Evolutionary conservation across 2,888 invertebrate species (phyloP), one percentile per base, ranked within the genome.

Genomic region (Aromia moschata): DNA sequence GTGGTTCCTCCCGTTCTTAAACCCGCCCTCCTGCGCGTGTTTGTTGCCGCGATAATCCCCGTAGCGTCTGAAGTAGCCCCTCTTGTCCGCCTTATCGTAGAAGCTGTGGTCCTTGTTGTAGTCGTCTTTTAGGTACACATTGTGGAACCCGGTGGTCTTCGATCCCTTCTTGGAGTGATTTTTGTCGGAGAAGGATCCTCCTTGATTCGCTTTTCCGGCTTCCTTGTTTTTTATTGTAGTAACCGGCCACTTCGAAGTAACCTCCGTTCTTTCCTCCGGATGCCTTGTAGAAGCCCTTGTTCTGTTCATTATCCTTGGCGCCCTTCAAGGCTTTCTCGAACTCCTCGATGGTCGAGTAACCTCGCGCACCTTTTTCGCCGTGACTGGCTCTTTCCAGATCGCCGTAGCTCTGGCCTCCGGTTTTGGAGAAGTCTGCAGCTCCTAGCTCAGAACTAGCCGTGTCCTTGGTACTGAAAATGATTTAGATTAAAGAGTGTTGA

Each of bases 61-160:
- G 18, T 61, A 55, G 72, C 89, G 88, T 60, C 86, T 84, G 74
- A 85, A 87, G 73, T 87, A 84, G 0, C 89, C 90, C 45, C 84
- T 85, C 49, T 86, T 84, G 73, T 90, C 87, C 17, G 86, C 85
- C 45, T 89, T 88, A 71, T 91, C 91, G 75, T 90, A 91, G 80
- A 90, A 91, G 70, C 87, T 87, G 68, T 89, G 89, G 72, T 90
- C 88, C 74, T 90, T 90, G 77, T 90, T 89, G 83, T 85, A 91
- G 77, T 91, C 91, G 73, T 91, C 89, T 82, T 90, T 91, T 79
- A 86, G 85, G 79, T 87, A 89, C 1, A 89, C 87, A 71, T 71
- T 89, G 77, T 89, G 89, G 81, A 85, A 90, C 12, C 91, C 90
- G 4, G 85, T 87, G 15, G 89, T 84, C 49, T 88, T 88, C 61